Percentiles rank a stretch among this genome's conserved stretches.
Conservation (phyloP, 2,113 vertebrate species). For the Antennarius striatus region DNA sequence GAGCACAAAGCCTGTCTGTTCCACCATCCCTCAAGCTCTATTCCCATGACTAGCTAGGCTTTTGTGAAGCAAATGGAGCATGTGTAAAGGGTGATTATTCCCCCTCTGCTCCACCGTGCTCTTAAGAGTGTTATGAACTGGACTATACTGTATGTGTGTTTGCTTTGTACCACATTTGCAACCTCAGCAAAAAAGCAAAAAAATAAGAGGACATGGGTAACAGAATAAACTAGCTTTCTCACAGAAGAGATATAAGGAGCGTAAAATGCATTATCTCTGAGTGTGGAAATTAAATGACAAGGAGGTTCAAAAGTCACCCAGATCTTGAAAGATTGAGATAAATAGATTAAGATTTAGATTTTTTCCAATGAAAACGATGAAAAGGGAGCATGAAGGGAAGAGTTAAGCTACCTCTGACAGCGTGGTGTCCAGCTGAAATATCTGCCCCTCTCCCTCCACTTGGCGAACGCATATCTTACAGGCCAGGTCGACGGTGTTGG, state of each 20-base stretch:
- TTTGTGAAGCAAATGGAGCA: conserved; percentile 46
- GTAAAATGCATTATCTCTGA: no score
- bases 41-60: conserved; percentile 51
- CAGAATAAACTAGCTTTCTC: no score
- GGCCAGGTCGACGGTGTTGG: conserved; percentile 85
- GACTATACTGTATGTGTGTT: no score
- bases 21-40: conserved; percentile 45
- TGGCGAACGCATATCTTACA: conserved; percentile 97
- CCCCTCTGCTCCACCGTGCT: conserved; percentile 19
- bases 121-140: not conserved
- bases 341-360: not conserved
- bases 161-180: no score
- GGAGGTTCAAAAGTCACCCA: not conserved
- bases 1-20: conserved; percentile 52
- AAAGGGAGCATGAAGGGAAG: not conserved
- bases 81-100: conserved; percentile 40
- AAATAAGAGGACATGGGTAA: no score
- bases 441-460: conserved; percentile 97
- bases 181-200: not conserved
- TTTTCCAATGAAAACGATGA: no score
- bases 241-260: not conserved
- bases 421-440: conserved; percentile 94
- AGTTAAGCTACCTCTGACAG: conserved; percentile 85
- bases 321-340: not conserved
- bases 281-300: not conserved